phyloP scores from a whole-genome alignment of 2,797 vertebrate genomes.

The Mionectes olivaceus region DNA sequence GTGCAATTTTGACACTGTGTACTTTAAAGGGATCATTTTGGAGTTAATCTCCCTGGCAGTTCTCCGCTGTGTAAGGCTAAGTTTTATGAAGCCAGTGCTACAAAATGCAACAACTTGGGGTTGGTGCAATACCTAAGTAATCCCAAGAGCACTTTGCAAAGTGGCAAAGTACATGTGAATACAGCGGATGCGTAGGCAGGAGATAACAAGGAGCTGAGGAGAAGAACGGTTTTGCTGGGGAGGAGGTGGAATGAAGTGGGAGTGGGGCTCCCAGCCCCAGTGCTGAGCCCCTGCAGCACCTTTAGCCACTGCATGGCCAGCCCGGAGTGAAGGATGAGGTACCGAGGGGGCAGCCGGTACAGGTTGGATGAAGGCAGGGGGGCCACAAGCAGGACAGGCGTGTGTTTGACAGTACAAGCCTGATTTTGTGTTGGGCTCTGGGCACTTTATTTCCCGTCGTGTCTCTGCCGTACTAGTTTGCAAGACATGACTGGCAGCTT shows the following conservation, averaged over 20 bases:
- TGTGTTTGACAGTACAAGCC: not conserved
- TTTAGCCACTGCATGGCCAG: accelerated
- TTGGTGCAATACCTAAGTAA: slow-evolving; percentile 45
- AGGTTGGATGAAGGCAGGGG: not conserved
- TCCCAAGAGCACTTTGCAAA: slow-evolving; percentile 42
- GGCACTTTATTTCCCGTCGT: not conserved
- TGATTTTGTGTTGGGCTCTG: not conserved
- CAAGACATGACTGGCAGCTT: slow-evolving; percentile 63
- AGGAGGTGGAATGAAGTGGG: slow-evolving; percentile 40
- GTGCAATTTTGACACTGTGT: not conserved
- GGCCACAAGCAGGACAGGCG: accelerated
- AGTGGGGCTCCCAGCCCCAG: not conserved
- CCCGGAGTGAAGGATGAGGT: accelerated
- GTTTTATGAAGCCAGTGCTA: not conserved
- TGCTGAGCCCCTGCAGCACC: not conserved
- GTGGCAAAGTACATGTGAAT: slow-evolving; percentile 31
- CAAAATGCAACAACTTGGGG: not conserved
- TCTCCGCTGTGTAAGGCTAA: not conserved
- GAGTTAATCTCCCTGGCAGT: not conserved
- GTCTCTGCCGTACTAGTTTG: not conserved
- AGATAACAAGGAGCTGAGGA: slow-evolving; percentile 29
- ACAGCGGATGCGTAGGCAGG: not conserved
- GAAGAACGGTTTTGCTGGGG: not conserved
- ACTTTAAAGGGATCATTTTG: not conserved
- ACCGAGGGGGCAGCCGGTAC: not conserved